Evolutionary conservation across 2,888 invertebrate genomes (phyloP).

Genomic region (Syrista parreyssii): DNA sequence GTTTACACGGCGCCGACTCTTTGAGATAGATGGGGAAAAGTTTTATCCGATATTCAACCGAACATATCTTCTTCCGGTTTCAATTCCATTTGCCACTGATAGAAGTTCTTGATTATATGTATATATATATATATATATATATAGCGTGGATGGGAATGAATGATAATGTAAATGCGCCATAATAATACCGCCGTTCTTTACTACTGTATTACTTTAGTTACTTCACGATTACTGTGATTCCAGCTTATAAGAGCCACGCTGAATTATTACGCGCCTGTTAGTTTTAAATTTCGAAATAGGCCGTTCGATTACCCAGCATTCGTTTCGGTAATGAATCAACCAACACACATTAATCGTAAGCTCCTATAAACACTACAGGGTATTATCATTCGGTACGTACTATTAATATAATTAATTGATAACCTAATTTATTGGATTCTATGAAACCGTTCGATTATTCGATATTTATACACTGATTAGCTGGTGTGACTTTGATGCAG

Average conservation of each 20-base stretch:
- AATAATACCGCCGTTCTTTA: not conserved
- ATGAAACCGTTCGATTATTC: not conserved
- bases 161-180: not conserved
- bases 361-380: no score
- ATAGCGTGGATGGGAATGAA: not conserved
- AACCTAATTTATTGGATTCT: no score
- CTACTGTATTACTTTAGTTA: not conserved
- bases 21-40: conserved; percentile 31
- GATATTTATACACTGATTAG: not conserved
- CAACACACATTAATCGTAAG: not conserved
- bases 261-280: not conserved
- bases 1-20: conserved; percentile 5
- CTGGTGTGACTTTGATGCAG: not conserved
- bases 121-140: not conserved
- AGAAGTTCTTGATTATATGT: conserved; percentile 26
- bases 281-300: not conserved
- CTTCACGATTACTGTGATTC: not conserved
- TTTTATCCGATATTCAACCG: conserved; percentile 16
- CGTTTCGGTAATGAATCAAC: not conserved
- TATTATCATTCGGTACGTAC: no score
- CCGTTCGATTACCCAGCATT: not conserved
- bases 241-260: not conserved
- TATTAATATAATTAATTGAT: no score
- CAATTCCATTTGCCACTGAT: conserved; percentile 27
- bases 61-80: conserved; percentile 25